Evolutionary conservation across 1,140 invertebrate genomes (phyloP).

Genomic region (Neodiprion lecontei): DNA sequence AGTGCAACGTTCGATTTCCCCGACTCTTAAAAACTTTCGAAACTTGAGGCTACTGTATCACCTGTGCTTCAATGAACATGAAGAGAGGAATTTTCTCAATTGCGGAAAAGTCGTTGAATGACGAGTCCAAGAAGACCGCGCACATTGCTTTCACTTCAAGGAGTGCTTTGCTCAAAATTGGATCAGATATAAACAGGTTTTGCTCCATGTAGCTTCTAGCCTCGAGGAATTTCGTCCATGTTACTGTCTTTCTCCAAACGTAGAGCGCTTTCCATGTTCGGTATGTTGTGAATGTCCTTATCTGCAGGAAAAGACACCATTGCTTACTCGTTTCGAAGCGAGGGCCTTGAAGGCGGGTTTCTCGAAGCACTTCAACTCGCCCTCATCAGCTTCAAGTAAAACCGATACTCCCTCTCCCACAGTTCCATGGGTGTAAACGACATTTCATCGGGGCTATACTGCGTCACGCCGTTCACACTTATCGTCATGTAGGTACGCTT

Average conservation of each 20-base stretch:
- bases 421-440: slow-evolving; percentile 71
- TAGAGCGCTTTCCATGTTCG: slow-evolving; percentile 84
- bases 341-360: slow-evolving; percentile 14
- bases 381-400: slow-evolving; percentile 71
- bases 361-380: slow-evolving; percentile 45
- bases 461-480: slow-evolving; percentile 72
- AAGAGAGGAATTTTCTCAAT: slow-evolving; percentile 69
- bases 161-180: slow-evolving; percentile 73
- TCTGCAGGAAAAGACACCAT: slow-evolving; percentile 56
- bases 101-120: slow-evolving; percentile 64
- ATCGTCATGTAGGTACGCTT: slow-evolving; percentile 72
- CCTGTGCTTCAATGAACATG: slow-evolving; percentile 73
- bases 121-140: slow-evolving; percentile 68
- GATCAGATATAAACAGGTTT: slow-evolving; percentile 77
- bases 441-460: slow-evolving; percentile 68
- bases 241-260: slow-evolving; percentile 79
- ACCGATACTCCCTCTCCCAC: slow-evolving; percentile 76
- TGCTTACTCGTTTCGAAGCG: neutral
- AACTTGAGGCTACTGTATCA: slow-evolving; percentile 35
- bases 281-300: slow-evolving; percentile 76
- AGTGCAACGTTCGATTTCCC: slow-evolving; percentile 13
- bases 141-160: slow-evolving; percentile 75
- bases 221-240: slow-evolving; percentile 69
- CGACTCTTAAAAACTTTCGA: slow-evolving; percentile 8
- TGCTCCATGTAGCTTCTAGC: slow-evolving; percentile 68